Evolutionary conservation across 1,140 invertebrate species (phyloP), one percentile per base, ranked within the genome.

Genomic region (Propsilocerus akamusi): DNA sequence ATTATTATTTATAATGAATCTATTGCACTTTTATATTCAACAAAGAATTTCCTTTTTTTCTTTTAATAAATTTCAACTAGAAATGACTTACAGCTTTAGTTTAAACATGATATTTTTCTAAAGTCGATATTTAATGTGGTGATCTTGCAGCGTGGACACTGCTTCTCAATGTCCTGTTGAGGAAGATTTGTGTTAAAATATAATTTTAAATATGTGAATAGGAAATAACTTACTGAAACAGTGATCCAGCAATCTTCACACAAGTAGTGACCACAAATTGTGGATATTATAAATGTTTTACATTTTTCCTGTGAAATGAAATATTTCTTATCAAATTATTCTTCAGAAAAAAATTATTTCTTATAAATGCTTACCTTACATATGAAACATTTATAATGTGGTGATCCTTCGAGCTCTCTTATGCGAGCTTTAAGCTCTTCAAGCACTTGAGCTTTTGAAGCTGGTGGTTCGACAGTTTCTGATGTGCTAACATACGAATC

Each of bases 371-470:
- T 63, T 62, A 65, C 63, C 63, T 65, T 65, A 65, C 63, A 65
- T 63, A 65, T 65, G 59, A 65, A 65, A 63, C 63, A 65, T 57
- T 65, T 65, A 58, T 65, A 62, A 59, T 65, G 61, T 54, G 50
- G 46, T 37, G 50, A 37, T 47, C 46, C 46, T 24, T 51, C 50
- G 6, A 51, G 26, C 26, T 53, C 52, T 2, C 49, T 10, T 2
- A 53, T 50, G 10, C 51, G 5, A 20, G 52, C 32, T 17, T 49
- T 17, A 4, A 48, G 32, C 23, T 53, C 46, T 50, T 50, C 52
- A 2, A 53, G 17, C 4, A 51, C 49, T 23, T 51, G 49, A 3
- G 49, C 41, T 22, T 41, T 25, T 20, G 49, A 46, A 28, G 49
- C 23, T 47, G 49, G 49, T 5, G 34, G 34, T 24, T 51, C 49